Percentiles rank a stretch among this genome's conserved stretches.
phyloP scores from a whole-genome alignment of 2,797 vertebrate species.

The Coluber constrictor region DNA sequence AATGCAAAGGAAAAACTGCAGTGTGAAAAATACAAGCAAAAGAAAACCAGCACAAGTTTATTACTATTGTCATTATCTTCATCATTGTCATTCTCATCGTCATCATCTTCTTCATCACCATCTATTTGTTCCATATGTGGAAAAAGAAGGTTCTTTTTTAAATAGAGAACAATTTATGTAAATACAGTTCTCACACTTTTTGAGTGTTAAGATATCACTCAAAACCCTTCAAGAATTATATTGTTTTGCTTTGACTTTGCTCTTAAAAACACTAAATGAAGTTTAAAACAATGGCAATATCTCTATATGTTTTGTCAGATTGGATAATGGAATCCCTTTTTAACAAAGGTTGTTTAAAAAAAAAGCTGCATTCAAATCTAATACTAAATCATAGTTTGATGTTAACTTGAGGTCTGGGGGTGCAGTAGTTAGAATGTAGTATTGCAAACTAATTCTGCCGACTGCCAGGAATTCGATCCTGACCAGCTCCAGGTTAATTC shows the following conservation, averaged over 20 bases:
- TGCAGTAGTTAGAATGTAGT: not conserved
- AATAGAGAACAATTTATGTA: conserved; percentile 1
- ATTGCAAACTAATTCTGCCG: not conserved
- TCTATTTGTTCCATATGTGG: not conserved
- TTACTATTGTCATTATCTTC: not conserved
- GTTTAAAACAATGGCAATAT: too few relatives aligned
- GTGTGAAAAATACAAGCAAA: not conserved
- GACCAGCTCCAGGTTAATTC: not conserved
- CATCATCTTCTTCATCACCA: not conserved
- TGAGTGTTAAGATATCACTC: not conserved
- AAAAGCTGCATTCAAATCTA: not conserved
- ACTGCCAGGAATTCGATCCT: not conserved
- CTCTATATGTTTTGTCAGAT: not conserved
- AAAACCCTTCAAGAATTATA: not conserved
- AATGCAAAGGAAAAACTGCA: conserved; percentile 1
- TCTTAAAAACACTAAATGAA: not conserved
- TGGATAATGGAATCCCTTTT: not conserved
- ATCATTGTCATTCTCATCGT: not conserved
- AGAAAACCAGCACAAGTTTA: not conserved
- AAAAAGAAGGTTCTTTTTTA: not conserved
- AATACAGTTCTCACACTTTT: conserved; percentile 6
- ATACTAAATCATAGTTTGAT: not conserved
- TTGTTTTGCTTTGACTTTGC: not conserved
- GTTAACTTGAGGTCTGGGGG: not conserved
- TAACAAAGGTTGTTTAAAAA: not conserved